These are phyloP conservation scores for Cygnus atratus DNA, from an alignment of 2,113 vertebrate species.

Conservation along the genomic window DNA sequence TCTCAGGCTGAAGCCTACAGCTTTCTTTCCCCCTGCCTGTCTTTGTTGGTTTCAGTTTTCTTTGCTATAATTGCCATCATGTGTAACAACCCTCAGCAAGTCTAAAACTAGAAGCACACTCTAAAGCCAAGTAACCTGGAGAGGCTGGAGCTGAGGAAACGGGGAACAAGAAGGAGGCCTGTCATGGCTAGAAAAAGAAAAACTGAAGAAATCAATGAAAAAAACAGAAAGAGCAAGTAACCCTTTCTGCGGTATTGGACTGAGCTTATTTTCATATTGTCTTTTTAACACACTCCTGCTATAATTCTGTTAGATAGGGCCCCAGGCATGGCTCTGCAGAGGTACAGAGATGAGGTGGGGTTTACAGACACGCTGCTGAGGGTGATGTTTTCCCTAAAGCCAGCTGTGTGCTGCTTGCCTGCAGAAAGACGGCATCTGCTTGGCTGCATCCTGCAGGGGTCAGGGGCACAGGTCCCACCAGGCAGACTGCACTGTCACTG, in stretches of 20 bases:
- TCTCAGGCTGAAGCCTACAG: not conserved
- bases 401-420: not conserved
- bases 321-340: not conserved
- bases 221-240: not conserved
- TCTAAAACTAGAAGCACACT: not conserved
- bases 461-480: not conserved
- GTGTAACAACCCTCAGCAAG: not conserved
- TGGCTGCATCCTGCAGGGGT: not conserved
- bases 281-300: not conserved
- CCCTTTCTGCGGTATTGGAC: accelerated
- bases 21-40: not conserved
- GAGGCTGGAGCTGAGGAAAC: not conserved
- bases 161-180: not conserved
- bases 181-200: not conserved
- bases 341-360: not conserved
- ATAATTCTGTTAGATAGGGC: not conserved
- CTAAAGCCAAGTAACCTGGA: not conserved
- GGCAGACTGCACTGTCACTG: not conserved
- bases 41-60: not conserved
- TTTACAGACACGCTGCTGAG: not conserved
- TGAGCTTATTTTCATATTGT: not conserved
- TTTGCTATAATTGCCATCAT: not conserved
- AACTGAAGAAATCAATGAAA: not conserved
- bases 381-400: not conserved
- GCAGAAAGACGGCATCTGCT: not conserved